Evolutionary conservation across 1,140 invertebrate genomes (phyloP), one percentile per base, ranked within the genome.

Genomic region (Conus betulinus): DNA sequence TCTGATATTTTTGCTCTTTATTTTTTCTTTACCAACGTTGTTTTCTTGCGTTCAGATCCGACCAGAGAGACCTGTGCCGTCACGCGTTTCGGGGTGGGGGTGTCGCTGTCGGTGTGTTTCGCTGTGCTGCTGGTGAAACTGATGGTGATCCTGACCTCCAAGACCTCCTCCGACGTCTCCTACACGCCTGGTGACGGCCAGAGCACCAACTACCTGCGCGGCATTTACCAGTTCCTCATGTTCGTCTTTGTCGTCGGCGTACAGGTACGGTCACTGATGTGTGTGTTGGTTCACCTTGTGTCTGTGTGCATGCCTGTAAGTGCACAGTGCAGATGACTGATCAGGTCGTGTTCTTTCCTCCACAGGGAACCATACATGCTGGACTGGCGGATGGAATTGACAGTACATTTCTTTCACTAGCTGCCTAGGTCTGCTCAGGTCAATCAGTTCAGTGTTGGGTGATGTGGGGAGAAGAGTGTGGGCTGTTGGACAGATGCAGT

Each of bases 51-150:
- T 39, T 39, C 81, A 86, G 85, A 51, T 76, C 39, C 85, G 15
- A 86, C 85, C 5, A 74, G 88, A 88, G 96, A 97, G 6, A 97
- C 97, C 0, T 99, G 98, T 92, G 97, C 97, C 17, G 97, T 98
- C 20, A 97, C 97, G 87, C 96, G 98, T 67, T 97, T 99, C 89
- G 97, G 97, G 27, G 97, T 98, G n/a, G 98, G 98, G 53, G 96
- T 98, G 23, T 97, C 97, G 4, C 98, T 98, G 91, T 97, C 98
- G 23, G 96, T 99, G 23, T 97, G 98, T 27, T 99, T 99, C 94
- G 97, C 98, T n/a, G 97, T 98, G 0, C 96, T 99, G 52, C 96
- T 99, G 87, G 98, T 99, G 88, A 99, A 99, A 95, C 98, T 98
- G 93, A 98, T 99, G 81, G 98, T 99, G 93, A 96, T 99, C 74